Evolutionary conservation across 2,888 invertebrate genomes (phyloP).

Genomic region (Balanococcus diminutus): DNA sequence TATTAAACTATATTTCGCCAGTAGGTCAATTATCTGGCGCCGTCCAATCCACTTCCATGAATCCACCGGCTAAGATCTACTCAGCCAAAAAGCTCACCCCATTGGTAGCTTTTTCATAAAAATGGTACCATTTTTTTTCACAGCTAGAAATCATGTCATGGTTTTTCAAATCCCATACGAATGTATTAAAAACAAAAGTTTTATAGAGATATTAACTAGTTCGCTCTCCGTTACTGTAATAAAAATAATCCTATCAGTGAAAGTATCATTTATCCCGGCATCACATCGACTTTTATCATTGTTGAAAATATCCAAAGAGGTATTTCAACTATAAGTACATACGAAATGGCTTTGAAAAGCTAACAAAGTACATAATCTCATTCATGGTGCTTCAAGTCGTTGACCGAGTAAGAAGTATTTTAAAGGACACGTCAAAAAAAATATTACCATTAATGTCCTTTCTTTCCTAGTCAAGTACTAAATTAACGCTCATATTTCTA

Average conservation of each 20-base stretch:
- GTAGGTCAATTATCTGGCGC: not conserved
- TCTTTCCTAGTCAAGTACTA: not conserved
- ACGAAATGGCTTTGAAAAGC: not conserved
- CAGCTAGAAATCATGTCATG: not conserved
- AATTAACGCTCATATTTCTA: not conserved
- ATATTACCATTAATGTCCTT: not conserved
- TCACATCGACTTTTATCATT: slow-evolving; percentile 30
- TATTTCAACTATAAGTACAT: not conserved
- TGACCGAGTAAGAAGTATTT: not conserved
- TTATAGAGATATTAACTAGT: slow-evolving; percentile 27
- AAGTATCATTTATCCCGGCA: not conserved
- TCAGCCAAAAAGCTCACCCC: not conserved
- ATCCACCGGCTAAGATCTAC: not conserved
- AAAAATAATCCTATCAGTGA: slow-evolving; percentile 30
- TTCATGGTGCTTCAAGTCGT: not conserved
- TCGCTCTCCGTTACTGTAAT: slow-evolving; percentile 4
- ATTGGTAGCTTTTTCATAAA: not conserved
- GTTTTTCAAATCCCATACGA: not conserved
- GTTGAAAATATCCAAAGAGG: not conserved
- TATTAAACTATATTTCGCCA: slow-evolving; percentile 6
- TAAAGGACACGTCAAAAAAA: not conserved
- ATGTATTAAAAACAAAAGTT: slow-evolving; percentile 26
- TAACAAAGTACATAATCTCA: not conserved
- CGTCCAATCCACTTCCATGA: not conserved
- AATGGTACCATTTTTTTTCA: not conserved